Evolutionary conservation across 2,797 vertebrate genomes (phyloP).

Genomic region (Ctenochaetus hawaiiensis): DNA sequence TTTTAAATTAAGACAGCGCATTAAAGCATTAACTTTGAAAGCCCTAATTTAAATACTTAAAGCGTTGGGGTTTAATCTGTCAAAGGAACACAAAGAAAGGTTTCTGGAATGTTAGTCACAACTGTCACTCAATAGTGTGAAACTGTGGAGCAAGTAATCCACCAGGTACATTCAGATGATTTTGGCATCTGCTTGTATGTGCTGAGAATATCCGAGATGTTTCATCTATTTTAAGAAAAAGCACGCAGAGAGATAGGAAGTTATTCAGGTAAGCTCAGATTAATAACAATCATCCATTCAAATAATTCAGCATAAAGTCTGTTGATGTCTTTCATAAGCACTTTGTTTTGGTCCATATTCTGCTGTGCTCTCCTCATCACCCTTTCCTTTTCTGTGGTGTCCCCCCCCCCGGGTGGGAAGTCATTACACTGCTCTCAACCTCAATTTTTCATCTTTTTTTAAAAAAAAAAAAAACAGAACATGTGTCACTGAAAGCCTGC

Average conservation of each 20-base stretch:
- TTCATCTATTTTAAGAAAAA: not conserved
- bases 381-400: conserved; percentile 35
- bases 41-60: conserved; percentile 38
- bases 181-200: not conserved
- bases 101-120: conserved; percentile 28
- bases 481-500: conserved; percentile 32
- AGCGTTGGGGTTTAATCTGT: conserved; percentile 30
- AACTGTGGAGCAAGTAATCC: conserved; percentile 18
- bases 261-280: conserved; percentile 2
- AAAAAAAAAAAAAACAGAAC: conserved; percentile 37
- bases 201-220: conserved; percentile 2
- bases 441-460: conserved; percentile 53
- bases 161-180: not conserved
- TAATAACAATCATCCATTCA: conserved; percentile 29
- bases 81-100: conserved; percentile 22
- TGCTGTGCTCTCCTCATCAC: not conserved
- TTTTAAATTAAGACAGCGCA: conserved; percentile 44
- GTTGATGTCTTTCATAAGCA: conserved; percentile 21
- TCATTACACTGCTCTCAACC: conserved; percentile 55
- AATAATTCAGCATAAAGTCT: conserved; percentile 21
- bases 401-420: conserved; percentile 42
- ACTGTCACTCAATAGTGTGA: conserved; percentile 9
- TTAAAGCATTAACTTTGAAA: conserved; percentile 47
- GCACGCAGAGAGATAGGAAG: conserved; percentile 1
- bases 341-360: conserved; percentile 26